phyloP scores from a whole-genome alignment of 2,797 vertebrate genomes.

The Lepus oiostolus region DNA sequence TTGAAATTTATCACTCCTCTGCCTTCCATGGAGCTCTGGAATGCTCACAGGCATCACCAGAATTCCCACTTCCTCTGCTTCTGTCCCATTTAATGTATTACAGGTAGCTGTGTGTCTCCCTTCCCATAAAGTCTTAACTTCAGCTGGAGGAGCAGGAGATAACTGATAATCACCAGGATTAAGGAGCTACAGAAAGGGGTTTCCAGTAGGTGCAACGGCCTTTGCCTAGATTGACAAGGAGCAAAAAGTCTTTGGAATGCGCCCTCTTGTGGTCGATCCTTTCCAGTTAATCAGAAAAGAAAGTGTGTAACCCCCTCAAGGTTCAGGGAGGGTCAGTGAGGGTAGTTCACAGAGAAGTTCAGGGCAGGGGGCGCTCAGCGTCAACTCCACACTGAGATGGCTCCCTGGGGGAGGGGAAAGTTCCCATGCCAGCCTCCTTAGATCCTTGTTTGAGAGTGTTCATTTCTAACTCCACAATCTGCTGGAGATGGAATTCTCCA shows the following conservation, averaged over 20 bases:
- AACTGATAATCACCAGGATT: conserved; percentile 77
- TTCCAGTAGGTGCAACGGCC: conserved; percentile 75
- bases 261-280: conserved; percentile 90
- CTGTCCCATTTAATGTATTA: conserved; percentile 68
- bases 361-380: background rate
- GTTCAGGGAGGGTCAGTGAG: conserved; percentile 28
- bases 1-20: conserved; percentile 65
- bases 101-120: conserved; percentile 65
- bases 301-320: background rate
- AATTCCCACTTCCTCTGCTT: conserved; percentile 31
- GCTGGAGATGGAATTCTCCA: background rate
- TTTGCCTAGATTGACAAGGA: conserved; percentile 66
- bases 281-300: conserved; percentile 52
- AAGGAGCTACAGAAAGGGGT: conserved; percentile 62
- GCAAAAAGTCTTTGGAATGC: conserved; percentile 87
- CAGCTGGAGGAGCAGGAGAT: conserved; percentile 67
- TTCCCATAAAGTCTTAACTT: conserved; percentile 67
- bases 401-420: background rate
- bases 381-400: background rate
- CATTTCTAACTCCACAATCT: conserved; percentile 40
- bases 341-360: conserved; percentile 30
- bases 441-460: background rate
- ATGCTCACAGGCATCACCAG: conserved; percentile 35
- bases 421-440: background rate
- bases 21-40: conserved; percentile 29